These are phyloP conservation scores for Argynnis bischoffii DNA, from an alignment of 2,888 invertebrate genomes.

Conservation along the genomic window DNA sequence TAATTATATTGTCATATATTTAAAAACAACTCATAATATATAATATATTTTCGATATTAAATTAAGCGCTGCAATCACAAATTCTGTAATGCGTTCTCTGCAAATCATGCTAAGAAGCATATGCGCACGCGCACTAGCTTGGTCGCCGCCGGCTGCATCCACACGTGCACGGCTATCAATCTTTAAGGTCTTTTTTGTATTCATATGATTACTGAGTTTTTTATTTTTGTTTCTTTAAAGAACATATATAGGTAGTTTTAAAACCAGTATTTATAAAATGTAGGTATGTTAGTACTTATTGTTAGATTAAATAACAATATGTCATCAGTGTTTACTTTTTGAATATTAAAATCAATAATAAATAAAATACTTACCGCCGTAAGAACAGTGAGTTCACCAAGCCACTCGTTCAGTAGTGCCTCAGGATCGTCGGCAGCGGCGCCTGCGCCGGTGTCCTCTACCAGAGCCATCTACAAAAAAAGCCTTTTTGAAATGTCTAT, in stretches of 20 bases:
- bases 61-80: conserved; percentile 4
- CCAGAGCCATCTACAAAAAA: conserved; percentile 77
- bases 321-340: not conserved
- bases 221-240: conserved; percentile 4
- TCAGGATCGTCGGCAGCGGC: conserved; percentile 88
- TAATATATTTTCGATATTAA: conserved; percentile 1
- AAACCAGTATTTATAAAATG: too few relatives aligned
- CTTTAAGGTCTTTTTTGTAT: conserved; percentile 33
- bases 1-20: too few relatives aligned
- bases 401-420: conserved; percentile 89
- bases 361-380: conserved; percentile 84
- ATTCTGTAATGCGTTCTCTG: conserved; percentile 24
- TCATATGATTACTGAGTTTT: conserved; percentile 32
- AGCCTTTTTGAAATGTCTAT: not conserved
- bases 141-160: conserved; percentile 33
- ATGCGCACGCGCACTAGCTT: conserved; percentile 36
- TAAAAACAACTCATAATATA: too few relatives aligned
- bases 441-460: conserved; percentile 80
- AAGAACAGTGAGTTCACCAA: conserved; percentile 88
- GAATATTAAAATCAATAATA: not conserved
- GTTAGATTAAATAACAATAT: not conserved
- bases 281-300: too few relatives aligned
- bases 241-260: too few relatives aligned
- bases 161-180: conserved; percentile 37
- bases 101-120: conserved; percentile 35